These are phyloP conservation scores for Calypte anna DNA, from an alignment of 2,113 vertebrate genomes.

Conservation along the genomic window DNA sequence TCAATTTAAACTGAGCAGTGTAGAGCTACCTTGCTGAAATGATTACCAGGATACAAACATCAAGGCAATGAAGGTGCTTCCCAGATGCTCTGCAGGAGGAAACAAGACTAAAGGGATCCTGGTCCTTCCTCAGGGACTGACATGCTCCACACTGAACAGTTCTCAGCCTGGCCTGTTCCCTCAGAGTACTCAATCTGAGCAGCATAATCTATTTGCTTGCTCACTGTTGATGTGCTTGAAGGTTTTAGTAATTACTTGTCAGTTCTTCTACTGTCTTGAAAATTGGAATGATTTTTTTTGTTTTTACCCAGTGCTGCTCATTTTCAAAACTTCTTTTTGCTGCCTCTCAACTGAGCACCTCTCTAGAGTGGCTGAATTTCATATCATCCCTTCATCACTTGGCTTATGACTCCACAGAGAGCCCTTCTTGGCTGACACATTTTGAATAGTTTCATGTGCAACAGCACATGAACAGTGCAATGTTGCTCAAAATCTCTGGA, in stretches of 20 bases:
- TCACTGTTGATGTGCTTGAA: not conserved
- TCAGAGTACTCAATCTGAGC: not conserved
- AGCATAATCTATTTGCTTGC: not conserved
- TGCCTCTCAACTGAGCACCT: not conserved
- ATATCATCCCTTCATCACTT: not conserved
- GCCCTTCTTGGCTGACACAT: not conserved
- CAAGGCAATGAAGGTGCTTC: not conserved
- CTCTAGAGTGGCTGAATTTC: not conserved
- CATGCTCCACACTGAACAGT: fast-evolving
- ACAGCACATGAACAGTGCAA: not conserved
- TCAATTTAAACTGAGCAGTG: not conserved
- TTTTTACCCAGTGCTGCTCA: not conserved
- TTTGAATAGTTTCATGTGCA: not conserved
- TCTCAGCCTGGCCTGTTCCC: not conserved
- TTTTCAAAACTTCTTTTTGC: not conserved
- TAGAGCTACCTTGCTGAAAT: not conserved
- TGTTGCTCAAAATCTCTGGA: not conserved
- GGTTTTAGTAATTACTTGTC: not conserved
- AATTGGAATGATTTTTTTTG: not conserved
- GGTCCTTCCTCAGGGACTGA: not conserved
- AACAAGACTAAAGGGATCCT: not conserved
- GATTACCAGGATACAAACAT: not conserved
- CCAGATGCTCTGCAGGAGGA: not conserved
- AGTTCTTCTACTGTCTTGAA: not conserved
- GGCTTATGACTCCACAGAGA: not conserved